Percentiles rank a stretch among this genome's conserved stretches.
Conservation (phyloP, 2,888 invertebrate genomes). For the Lysandra coridon region DNA sequence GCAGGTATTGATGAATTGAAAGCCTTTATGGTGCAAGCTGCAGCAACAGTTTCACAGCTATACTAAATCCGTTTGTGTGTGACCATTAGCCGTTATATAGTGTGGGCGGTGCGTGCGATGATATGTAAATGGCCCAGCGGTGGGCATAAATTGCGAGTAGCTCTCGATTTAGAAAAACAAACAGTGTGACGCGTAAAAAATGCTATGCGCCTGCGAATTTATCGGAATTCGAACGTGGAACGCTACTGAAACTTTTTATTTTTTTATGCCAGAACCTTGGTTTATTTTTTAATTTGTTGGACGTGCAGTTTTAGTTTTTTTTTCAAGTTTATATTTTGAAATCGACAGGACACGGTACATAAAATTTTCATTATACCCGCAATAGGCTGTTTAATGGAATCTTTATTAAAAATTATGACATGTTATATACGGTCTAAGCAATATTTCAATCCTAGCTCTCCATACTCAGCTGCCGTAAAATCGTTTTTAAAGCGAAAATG, state of each 20-base stretch:
- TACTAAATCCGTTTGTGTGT: slow-evolving; percentile 9
- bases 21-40: not conserved
- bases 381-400: not conserved
- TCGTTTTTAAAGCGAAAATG: not conserved
- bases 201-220: slow-evolving; percentile 26
- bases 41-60: not conserved
- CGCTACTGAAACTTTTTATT: not conserved
- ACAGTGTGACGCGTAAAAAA: slow-evolving; percentile 27
- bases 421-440: not conserved
- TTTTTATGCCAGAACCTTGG: not conserved
- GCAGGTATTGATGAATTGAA: not conserved
- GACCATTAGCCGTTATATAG: slow-evolving; percentile 34
- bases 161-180: slow-evolving; percentile 36
- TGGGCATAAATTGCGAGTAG: slow-evolving; percentile 41
- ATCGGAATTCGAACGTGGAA: slow-evolving; percentile 13
- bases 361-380: not conserved
- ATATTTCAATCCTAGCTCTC: slow-evolving; percentile 24
- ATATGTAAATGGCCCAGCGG: slow-evolving; percentile 40
- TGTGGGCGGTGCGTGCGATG: slow-evolving; percentile 41
- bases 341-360: not conserved
- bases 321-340: not conserved
- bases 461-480: slow-evolving; percentile 20
- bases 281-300: no score
- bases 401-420: slow-evolving; percentile 21
- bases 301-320: not conserved